Evolutionary conservation across 2,888 invertebrate species (phyloP).

Genomic region (Drosophila infuscata): DNA sequence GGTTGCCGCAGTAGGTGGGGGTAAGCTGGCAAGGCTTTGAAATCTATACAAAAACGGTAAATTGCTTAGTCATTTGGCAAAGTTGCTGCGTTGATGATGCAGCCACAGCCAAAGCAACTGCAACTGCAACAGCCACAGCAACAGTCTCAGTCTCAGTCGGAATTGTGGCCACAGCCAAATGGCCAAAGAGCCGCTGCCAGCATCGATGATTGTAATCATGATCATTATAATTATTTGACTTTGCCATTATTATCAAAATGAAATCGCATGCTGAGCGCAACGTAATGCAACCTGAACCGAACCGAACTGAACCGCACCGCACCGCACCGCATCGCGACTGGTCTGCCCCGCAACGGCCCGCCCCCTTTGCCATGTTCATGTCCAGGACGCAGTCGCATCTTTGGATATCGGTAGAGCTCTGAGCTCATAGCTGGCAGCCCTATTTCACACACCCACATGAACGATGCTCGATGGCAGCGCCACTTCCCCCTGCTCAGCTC

Average conservation of each 20-base stretch:
- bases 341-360: background rate
- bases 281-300: slow-evolving; percentile 30
- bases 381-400: slow-evolving; percentile 43
- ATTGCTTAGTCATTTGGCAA: slow-evolving; percentile 74
- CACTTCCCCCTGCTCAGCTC: slow-evolving; percentile 34
- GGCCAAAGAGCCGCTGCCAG: slow-evolving; percentile 35
- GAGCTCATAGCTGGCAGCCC: slow-evolving; percentile 47
- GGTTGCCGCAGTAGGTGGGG: slow-evolving; percentile 16
- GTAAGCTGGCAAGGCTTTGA: slow-evolving; percentile 48
- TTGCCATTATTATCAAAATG: slow-evolving; percentile 81
- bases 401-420: background rate
- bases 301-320: background rate
- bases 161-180: slow-evolving; percentile 9
- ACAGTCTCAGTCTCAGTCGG: slow-evolving; percentile 4
- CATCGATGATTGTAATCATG: slow-evolving; percentile 78
- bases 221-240: slow-evolving; percentile 81
- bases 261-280: slow-evolving; percentile 69
- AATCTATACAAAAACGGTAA: slow-evolving; percentile 79
- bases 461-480: slow-evolving; percentile 33
- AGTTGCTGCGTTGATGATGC: slow-evolving; percentile 59
- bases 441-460: slow-evolving; percentile 75
- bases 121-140: background rate
- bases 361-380: slow-evolving; percentile 21
- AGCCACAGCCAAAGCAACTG: slow-evolving; percentile 3
- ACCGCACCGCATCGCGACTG: background rate